Percentiles rank a stretch among this genome's conserved stretches.
Conservation (phyloP, 2,113 vertebrate genomes). For the Varanus komodoensis region DNA sequence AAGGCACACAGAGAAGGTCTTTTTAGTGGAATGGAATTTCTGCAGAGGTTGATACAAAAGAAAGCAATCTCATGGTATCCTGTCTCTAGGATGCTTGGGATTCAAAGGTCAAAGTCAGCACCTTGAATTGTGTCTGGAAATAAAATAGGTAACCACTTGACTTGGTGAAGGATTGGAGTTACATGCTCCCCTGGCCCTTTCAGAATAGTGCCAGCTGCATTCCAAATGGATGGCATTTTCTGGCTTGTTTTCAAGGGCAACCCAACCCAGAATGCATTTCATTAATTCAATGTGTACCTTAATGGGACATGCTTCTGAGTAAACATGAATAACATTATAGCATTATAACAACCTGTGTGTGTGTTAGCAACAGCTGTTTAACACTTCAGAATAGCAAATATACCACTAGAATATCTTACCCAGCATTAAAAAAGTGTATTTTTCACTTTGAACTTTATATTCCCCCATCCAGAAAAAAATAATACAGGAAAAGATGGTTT, state of each 20-base stretch:
- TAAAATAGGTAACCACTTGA: not conserved
- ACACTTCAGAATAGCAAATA: not conserved
- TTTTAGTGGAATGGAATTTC: not conserved
- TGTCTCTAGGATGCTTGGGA: not conserved
- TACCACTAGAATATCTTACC: not conserved
- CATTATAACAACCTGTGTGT: not conserved
- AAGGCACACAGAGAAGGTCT: not conserved
- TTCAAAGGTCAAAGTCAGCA: not conserved
- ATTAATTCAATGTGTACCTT: not conserved
- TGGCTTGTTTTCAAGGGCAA: not conserved
- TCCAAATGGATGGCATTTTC: not conserved
- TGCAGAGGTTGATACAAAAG: not conserved
- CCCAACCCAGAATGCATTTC: not conserved
- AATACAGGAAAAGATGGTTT: conserved; percentile 37
- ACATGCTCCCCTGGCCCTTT: not conserved
- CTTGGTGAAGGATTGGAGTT: not conserved
- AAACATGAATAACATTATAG: not conserved
- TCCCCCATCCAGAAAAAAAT: not conserved
- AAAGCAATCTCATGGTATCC: not conserved
- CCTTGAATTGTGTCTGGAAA: not conserved
- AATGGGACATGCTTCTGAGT: not conserved
- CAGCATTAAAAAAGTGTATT: not conserved
- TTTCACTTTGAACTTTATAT: not conserved
- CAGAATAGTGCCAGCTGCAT: not conserved
- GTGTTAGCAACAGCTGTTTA: not conserved